Evolutionary conservation across 2,797 vertebrate species (phyloP).

Genomic region (Paguma larvata): DNA sequence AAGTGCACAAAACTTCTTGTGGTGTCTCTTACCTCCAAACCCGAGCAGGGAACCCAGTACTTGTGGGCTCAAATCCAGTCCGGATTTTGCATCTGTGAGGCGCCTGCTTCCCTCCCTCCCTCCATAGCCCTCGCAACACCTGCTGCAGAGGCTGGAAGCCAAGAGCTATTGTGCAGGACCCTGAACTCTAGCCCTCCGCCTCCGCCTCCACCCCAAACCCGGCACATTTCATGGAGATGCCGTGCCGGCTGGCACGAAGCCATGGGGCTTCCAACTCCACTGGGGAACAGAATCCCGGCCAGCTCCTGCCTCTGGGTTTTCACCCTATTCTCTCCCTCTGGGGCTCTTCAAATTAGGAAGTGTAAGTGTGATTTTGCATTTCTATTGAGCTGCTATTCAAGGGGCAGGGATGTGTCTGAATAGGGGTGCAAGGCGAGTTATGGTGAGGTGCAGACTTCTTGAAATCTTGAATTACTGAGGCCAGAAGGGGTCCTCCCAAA

Average conservation of each 20-base stretch:
- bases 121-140: constrained; percentile 83
- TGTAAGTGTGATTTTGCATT: constrained; percentile 79
- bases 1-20: background rate
- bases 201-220: constrained; percentile 83
- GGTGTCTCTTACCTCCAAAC: background rate
- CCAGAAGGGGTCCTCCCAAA: constrained; percentile 73
- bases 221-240: constrained; percentile 76
- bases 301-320: constrained; percentile 65
- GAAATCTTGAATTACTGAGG: constrained; percentile 65
- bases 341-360: constrained; percentile 64
- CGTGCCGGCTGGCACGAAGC: constrained; percentile 82
- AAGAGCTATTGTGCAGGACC: constrained; percentile 83
- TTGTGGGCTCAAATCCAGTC: constrained; percentile 83
- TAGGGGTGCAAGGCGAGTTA: constrained; percentile 47
- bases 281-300: constrained; percentile 76
- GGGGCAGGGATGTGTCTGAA: constrained; percentile 47
- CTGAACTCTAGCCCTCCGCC: constrained; percentile 83
- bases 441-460: constrained; percentile 57
- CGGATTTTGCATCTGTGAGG: constrained; percentile 84
- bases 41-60: constrained; percentile 54
- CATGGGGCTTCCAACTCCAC: constrained; percentile 80
- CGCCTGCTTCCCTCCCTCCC: constrained; percentile 11
- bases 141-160: constrained; percentile 87
- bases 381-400: constrained; percentile 76
- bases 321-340: constrained; percentile 59